These are phyloP conservation scores for Phorcus lineatus DNA, from an alignment of 2,888 invertebrate genomes.

Conservation along the genomic window DNA sequence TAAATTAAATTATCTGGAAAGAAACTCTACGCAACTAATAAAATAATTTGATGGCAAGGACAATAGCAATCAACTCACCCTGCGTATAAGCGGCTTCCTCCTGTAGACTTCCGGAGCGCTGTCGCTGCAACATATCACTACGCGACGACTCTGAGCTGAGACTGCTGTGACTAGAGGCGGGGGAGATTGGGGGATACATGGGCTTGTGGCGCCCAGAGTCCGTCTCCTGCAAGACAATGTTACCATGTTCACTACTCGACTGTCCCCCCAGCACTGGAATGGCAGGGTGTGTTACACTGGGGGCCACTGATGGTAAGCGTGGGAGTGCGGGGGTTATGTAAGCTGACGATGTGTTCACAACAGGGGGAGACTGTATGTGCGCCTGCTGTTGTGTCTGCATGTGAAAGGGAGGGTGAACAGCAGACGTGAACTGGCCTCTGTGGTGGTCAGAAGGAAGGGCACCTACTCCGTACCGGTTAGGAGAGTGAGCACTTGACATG, in stretches of 20 bases:
- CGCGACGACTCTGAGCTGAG: constrained; percentile 55
- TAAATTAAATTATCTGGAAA: no score
- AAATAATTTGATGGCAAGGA: no score
- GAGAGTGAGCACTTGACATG: constrained; percentile 12
- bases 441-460: constrained; percentile 4
- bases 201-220: constrained; percentile 44
- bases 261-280: constrained; percentile 44
- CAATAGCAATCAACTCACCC: constrained; percentile 47
- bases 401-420: constrained; percentile 1
- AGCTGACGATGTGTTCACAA: constrained; percentile 14
- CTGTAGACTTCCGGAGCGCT: constrained; percentile 56
- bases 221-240: constrained; percentile 40
- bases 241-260: constrained; percentile 35
- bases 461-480: constrained; percentile 13
- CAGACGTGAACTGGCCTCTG: neutral
- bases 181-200: constrained; percentile 45
- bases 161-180: constrained; percentile 67
- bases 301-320: constrained; percentile 29
- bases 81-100: constrained; percentile 64
- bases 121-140: constrained; percentile 33
- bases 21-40: no score
- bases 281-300: constrained; percentile 38
- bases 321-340: constrained; percentile 14
- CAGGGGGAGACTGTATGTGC: neutral
- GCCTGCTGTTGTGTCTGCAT: neutral